Evolutionary conservation across 2,888 invertebrate species (phyloP).

Genomic region (Tiliacea citrago): DNA sequence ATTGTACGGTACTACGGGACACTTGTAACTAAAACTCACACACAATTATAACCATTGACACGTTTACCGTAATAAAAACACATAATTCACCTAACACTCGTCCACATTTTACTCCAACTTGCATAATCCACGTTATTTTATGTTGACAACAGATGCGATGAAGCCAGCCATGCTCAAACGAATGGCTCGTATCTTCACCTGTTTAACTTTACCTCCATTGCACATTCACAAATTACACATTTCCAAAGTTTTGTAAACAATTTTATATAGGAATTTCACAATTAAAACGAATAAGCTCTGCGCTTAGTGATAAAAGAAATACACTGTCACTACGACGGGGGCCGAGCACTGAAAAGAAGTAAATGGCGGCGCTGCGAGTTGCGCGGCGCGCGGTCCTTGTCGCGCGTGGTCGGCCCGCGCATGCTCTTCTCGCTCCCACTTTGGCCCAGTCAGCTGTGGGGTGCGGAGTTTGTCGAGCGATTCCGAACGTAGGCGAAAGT

Average conservation of each 20-base stretch:
- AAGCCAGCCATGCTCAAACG: constrained; percentile 83
- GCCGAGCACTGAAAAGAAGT: constrained; percentile 87
- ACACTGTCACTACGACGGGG: constrained; percentile 87
- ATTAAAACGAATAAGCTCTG: constrained; percentile 83
- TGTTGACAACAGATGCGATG: constrained; percentile 87
- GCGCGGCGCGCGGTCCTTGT: constrained; percentile 80
- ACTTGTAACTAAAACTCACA: constrained; percentile 64
- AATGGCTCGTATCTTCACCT: constrained; percentile 74
- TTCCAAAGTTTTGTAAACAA: constrained; percentile 79
- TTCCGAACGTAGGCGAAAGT: constrained; percentile 87
- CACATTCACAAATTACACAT: constrained; percentile 77
- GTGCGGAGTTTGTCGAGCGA: constrained; percentile 82
- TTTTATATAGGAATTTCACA: constrained; percentile 85
- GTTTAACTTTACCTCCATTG: constrained; percentile 75
- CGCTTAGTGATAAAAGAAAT: constrained; percentile 79
- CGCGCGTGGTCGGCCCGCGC: constrained; percentile 64
- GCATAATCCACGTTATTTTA: constrained; percentile 89
- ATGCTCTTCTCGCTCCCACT: constrained; percentile 77
- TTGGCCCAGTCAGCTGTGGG: constrained; percentile 88
- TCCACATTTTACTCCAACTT: constrained; percentile 88
- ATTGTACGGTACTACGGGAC: constrained; percentile 25
- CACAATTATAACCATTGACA: constrained; percentile 63
- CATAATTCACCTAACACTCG: constrained; percentile 87
- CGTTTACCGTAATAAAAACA: constrained; percentile 68
- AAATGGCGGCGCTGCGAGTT: constrained; percentile 86